These are phyloP conservation scores for Eidolon helvum DNA, from an alignment of 2,113 vertebrate species.

Conservation along the genomic window DNA sequence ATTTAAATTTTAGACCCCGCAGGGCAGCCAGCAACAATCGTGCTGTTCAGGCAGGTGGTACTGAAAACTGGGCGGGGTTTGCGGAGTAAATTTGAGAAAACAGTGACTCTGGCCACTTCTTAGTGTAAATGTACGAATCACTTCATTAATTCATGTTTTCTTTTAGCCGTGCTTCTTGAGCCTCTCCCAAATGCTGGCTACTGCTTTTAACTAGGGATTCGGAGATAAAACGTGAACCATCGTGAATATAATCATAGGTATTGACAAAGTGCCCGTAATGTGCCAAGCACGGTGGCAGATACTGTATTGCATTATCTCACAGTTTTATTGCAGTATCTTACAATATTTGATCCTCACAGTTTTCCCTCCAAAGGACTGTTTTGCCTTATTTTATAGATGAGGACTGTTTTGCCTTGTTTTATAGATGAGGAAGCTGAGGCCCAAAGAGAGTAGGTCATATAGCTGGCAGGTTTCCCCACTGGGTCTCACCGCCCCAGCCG, in stretches of 20 bases:
- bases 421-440: neutral
- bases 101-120: neutral
- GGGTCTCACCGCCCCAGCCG: neutral
- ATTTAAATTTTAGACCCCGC: neutral
- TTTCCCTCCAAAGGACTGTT: neutral
- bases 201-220: too few relatives aligned
- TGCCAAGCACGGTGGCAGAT: fast-evolving
- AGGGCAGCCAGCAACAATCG: neutral
- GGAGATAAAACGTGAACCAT: fast-evolving
- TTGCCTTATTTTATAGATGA: neutral
- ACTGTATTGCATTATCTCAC: too few relatives aligned
- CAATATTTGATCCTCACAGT: fast-evolving
- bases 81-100: neutral
- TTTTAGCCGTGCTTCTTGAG: fast-evolving
- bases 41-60: neutral
- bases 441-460: too few relatives aligned
- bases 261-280: fast-evolving
- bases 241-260: fast-evolving
- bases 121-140: neutral
- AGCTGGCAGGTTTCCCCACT: neutral
- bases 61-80: neutral
- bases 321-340: neutral
- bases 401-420: too few relatives aligned
- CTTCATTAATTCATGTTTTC: neutral
- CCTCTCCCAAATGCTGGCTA: neutral